Evolutionary conservation across 2,113 vertebrate species (phyloP), one percentile per base, ranked within the genome.

Genomic region (Synodontis membranacea): DNA sequence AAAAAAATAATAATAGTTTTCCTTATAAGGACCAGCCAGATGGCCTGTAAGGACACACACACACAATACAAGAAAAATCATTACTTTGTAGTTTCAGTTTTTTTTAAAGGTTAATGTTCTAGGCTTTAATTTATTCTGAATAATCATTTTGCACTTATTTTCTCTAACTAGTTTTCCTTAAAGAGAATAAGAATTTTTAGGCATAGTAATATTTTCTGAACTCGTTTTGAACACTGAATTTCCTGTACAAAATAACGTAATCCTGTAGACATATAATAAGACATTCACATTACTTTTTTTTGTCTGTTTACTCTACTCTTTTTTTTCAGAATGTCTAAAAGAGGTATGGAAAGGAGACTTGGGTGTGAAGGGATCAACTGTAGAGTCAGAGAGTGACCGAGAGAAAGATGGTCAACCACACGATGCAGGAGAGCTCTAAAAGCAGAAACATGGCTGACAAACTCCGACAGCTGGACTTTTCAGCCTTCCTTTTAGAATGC

Each of bases 261-360:
- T 64, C 60, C 60, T 12, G 0, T n/a, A 62, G 28, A 72, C 3
- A 46, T 46, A 46, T 10, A 74, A 11, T 56, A 25, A 82, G 4
- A 68, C 68, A 56, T 44, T 21, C 6, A 14, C 37, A 75, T 34
- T 12, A 8, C 10, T 37, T 86, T 75, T 44, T 72, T 25, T 25
- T 10, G 14, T 28, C 6, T 87, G 78, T 86, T n/a, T 86, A 44
- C 14, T 28, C 11, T 23, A 42, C 23, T 72, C 34, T 89, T 66
- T 56, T 80, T 44, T 56, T 80, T 44, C 91, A 97, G 96, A 93
- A 37, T 97, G 96, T 92, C 93, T 97, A 2, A 91, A 89, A 25
- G 96, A 97, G 93, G 93, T 91, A 60, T 96, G 96, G 96, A 96
- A 94, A 87, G 94, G 92, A 60, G 94, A 95, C 86, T 1, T 82